Evolutionary conservation across 1,140 invertebrate species (phyloP).

Genomic region (Neodiprion virginianus): DNA sequence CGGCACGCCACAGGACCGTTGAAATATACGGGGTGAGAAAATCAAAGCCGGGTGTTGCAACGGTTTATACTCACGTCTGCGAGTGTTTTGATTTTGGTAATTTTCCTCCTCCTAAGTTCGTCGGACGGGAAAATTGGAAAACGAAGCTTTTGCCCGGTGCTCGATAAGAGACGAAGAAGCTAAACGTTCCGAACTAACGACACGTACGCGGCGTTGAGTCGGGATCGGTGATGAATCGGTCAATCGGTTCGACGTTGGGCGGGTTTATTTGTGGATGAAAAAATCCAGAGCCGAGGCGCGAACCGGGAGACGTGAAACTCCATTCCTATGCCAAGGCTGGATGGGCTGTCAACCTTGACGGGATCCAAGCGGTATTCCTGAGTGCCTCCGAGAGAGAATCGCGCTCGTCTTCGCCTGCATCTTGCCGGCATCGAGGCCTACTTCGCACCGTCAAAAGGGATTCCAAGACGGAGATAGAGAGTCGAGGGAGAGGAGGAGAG

Average conservation of each 20-base stretch:
- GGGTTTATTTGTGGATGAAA: slow-evolving; percentile 13
- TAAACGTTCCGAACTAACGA: slow-evolving; percentile 22
- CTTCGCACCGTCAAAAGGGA: not conserved
- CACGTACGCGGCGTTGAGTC: slow-evolving; percentile 11
- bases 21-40: not conserved
- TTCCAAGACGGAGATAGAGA: not conserved
- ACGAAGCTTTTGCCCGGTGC: not conserved
- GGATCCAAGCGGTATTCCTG: slow-evolving; percentile 33
- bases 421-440: not conserved
- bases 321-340: no score
- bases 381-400: slow-evolving; percentile 10
- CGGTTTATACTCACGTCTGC: no score
- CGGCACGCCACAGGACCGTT: not conserved
- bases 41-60: not conserved
- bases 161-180: slow-evolving; percentile 25
- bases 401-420: not conserved
- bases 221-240: slow-evolving; percentile 20
- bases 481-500: not conserved
- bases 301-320: slow-evolving; percentile 4
- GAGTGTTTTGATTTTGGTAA: no score
- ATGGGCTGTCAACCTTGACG: slow-evolving; percentile 37
- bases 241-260: no score
- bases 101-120: no score
- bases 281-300: slow-evolving; percentile 27
- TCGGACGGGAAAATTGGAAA: no score